A percentile compares a stretch with the other conserved stretches of the same genome.
These are phyloP conservation scores for Hofmannophila pseudospretella DNA, from an alignment of 2,888 invertebrate species.

Conservation along the genomic window DNA sequence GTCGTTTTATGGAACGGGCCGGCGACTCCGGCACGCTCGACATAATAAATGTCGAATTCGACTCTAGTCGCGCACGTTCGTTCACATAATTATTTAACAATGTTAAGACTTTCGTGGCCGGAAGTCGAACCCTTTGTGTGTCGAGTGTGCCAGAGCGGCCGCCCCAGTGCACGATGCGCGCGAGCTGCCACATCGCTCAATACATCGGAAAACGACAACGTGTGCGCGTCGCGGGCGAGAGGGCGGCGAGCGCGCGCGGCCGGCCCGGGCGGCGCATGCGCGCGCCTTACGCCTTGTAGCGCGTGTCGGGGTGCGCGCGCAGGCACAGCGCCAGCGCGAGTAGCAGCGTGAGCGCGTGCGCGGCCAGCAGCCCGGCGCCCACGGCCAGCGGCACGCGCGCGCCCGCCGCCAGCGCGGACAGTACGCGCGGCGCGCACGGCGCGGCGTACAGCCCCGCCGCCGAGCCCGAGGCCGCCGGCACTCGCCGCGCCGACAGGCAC, in stretches of 20 bases:
- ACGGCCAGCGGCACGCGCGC: conserved; percentile 43
- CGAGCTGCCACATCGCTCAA: too few relatives aligned
- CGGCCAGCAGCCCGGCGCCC: conserved; percentile 47
- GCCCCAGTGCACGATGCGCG: too few relatives aligned
- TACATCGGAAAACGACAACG: background rate
- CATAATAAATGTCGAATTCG: too few relatives aligned
- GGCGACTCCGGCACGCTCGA: too few relatives aligned
- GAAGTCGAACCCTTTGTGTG: too few relatives aligned
- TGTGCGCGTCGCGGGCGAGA: background rate
- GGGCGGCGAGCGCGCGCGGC: background rate
- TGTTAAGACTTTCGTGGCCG: too few relatives aligned
- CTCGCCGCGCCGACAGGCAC: conserved; percentile 35
- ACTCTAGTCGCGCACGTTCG: too few relatives aligned
- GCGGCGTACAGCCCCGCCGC: conserved; percentile 36
- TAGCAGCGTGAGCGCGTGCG: conserved; percentile 54
- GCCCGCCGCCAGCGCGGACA: conserved; percentile 33
- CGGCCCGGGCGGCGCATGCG: conserved; percentile 2
- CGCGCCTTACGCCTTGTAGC: conserved; percentile 48
- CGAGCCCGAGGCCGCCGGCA: conserved; percentile 33
- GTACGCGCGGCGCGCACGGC: conserved; percentile 44
- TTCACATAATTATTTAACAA: too few relatives aligned
- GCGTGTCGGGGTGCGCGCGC: conserved; percentile 37
- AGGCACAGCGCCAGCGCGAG: conserved; percentile 57
- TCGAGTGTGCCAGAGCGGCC: too few relatives aligned
- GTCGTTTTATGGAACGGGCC: too few relatives aligned